Conservation (phyloP, 2,113 vertebrate species). For the Psilopogon haemacephalus region DNA sequence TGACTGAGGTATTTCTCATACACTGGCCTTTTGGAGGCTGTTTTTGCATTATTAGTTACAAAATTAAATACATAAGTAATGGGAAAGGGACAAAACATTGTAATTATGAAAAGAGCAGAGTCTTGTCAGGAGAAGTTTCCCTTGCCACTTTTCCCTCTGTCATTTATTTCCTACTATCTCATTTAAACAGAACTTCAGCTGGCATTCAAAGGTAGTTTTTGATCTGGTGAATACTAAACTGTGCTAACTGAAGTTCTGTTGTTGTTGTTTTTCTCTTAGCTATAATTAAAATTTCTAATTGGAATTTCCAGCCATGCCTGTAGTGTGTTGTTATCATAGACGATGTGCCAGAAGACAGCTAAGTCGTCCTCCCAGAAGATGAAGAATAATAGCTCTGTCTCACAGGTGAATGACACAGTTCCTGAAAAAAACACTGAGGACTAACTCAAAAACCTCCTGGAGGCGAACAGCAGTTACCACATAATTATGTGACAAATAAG, state of each 20-base stretch:
- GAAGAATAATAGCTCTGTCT: neutral
- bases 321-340: neutral
- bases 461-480: neutral
- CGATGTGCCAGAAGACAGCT: neutral
- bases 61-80: neutral
- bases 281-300: constrained; percentile 23
- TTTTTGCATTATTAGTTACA: neutral
- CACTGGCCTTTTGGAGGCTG: neutral
- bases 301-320: neutral
- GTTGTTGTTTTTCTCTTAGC: neutral
- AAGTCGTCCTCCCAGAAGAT: neutral
- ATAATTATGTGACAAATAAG: neutral
- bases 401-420: neutral
- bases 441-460: neutral
- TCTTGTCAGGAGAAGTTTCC: neutral
- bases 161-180: neutral
- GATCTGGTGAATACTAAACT: neutral
- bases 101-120: neutral
- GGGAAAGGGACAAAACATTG: neutral
- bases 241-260: neutral
- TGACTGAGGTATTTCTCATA: neutral
- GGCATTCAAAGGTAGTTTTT: neutral
- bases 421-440: neutral
- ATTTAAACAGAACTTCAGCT: neutral
- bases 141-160: neutral